Conservation (phyloP, 2,888 invertebrate genomes). For the Chloroclysta siterata region DNA sequence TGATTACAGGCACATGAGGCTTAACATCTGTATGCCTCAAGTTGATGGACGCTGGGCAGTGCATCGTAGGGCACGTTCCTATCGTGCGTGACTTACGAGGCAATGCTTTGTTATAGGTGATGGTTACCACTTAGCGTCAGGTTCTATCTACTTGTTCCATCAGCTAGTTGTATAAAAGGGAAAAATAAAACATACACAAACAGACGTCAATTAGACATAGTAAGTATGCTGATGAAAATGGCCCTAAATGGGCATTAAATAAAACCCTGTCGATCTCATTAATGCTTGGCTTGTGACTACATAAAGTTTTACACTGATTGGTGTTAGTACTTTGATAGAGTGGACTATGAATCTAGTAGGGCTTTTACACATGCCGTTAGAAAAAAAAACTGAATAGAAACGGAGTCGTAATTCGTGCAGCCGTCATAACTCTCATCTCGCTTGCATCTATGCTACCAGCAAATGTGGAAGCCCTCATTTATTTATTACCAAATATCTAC, state of each 20-base stretch:
- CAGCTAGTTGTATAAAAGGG: no score
- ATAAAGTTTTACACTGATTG: conserved; percentile 20
- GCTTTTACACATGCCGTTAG: conserved; percentile 1
- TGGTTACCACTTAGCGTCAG: no score
- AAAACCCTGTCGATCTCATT: conserved; percentile 1
- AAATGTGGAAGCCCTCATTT: conserved; percentile 28
- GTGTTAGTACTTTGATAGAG: conserved; percentile 6
- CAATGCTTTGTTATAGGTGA: no score
- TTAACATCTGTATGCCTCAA: no score
- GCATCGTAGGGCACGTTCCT: no score
- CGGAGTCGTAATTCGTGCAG: no score
- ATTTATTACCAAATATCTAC: conserved; percentile 57
- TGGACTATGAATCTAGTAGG: background rate
- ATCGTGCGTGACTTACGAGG: no score
- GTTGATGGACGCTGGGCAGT: no score
- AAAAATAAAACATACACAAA: background rate
- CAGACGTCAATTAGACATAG: background rate
- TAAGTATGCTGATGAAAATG: background rate
- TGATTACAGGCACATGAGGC: no score
- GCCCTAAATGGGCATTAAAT: background rate
- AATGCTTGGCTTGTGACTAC: background rate
- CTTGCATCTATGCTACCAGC: conserved; percentile 2
- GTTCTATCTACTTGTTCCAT: no score
- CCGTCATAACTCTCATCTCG: background rate
- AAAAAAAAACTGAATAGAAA: background rate